Evolutionary conservation across 2,113 vertebrate species (phyloP).

Genomic region (Psephotus haematonotus): DNA sequence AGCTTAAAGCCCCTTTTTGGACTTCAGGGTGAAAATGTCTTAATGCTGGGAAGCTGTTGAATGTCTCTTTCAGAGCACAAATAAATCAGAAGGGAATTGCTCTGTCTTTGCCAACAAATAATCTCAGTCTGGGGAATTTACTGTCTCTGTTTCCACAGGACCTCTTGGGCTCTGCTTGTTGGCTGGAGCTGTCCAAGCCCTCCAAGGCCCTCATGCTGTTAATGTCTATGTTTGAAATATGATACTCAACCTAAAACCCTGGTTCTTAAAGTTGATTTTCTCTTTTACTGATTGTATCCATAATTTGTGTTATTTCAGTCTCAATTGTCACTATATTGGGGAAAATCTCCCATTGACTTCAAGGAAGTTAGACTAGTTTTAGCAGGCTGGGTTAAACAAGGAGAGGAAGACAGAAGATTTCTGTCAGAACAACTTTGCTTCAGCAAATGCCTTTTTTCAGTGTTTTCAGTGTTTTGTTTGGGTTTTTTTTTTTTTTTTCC

Average conservation of each 20-base stretch:
- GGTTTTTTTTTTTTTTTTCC: fast-evolving
- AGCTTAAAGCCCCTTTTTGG: slow-evolving; percentile 23
- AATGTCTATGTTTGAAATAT: background rate
- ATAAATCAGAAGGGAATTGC: slow-evolving; percentile 38
- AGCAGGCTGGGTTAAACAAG: background rate
- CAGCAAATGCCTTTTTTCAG: background rate
- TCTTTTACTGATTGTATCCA: background rate
- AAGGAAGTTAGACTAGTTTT: background rate
- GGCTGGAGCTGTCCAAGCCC: background rate
- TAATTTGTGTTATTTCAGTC: background rate
- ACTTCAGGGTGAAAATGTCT: background rate
- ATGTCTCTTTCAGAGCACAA: slow-evolving; percentile 27
- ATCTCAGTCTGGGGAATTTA: slow-evolving; percentile 6
- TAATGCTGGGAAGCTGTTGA: slow-evolving; percentile 24
- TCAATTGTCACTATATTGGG: background rate
- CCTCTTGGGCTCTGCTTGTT: background rate
- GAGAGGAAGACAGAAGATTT: background rate
- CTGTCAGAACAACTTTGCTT: background rate
- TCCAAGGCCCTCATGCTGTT: background rate
- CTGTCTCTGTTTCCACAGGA: background rate
- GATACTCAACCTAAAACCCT: background rate
- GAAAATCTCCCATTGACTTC: background rate
- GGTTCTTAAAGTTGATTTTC: background rate
- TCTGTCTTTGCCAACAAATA: slow-evolving; percentile 26
- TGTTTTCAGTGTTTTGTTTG: background rate